These are phyloP conservation scores for Camponotus floridanus DNA, from an alignment of 1,140 invertebrate genomes.

Conservation along the genomic window DNA sequence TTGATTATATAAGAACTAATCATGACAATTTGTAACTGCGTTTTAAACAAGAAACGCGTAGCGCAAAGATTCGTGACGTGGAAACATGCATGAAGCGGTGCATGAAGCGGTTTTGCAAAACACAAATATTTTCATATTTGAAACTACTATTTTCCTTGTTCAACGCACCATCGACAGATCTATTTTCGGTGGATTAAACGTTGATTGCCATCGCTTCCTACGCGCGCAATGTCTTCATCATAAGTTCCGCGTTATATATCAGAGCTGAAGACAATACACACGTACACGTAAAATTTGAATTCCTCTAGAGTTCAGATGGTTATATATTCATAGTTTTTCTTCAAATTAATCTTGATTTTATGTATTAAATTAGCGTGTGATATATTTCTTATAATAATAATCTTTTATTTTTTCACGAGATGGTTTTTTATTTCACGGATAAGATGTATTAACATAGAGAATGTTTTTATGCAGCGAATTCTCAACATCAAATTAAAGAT, in stretches of 20 bases:
- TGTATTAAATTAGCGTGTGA: neutral
- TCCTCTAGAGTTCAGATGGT: neutral
- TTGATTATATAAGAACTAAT: slow-evolving; percentile 5
- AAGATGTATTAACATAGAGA: neutral
- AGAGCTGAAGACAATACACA: neutral
- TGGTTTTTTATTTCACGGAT: neutral
- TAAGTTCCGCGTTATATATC: neutral
- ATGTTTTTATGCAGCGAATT: neutral
- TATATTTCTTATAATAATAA: neutral
- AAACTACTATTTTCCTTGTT: slow-evolving; percentile 14
- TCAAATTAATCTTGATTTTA: neutral
- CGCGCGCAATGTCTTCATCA: neutral
- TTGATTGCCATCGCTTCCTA: neutral
- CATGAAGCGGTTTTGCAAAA: neutral
- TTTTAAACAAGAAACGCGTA: neutral
- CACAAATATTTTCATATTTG: slow-evolving; percentile 35
- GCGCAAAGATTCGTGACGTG: neutral
- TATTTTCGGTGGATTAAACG: slow-evolving; percentile 39
- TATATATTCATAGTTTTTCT: neutral
- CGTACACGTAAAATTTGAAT: neutral
- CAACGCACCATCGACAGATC: slow-evolving; percentile 44
- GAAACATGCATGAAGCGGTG: neutral
- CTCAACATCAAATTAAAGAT: neutral
- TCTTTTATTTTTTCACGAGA: neutral
- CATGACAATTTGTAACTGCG: neutral